Evolutionary conservation across 2,888 invertebrate genomes (phyloP), one percentile per base, ranked within the genome.

Genomic region (Tricholauxania praeusta): DNA sequence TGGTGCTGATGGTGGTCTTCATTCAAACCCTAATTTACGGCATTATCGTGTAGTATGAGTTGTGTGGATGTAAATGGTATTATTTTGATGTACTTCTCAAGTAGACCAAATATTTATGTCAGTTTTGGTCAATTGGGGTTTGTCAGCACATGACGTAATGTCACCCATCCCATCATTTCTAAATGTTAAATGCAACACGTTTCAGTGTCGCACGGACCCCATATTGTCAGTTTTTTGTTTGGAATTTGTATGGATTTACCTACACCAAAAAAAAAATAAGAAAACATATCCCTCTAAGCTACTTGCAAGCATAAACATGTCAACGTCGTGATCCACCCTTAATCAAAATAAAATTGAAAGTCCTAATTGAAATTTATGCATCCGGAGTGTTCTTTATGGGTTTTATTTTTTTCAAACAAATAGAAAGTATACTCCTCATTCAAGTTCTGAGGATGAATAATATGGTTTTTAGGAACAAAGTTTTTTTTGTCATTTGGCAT

Each of bases 131-230:
- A 53, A 32, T 72, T 63, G 72, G 76, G 75, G 75, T 78, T 79
- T 77, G 75, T 78, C 72, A 76, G 78, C 78, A 77, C 76, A 78
- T 77, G 75, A 76, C 75, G 76, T 77, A 77, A 78, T 76, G 79
- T 78, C 75, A 66, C 3, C 62, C 59, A 57, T 14, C 59, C 59
- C 19, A 14, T 59, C 59, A 28, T 12, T 15, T 22, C 55, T 55
- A 14, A 60, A 60, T 60, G 12, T 15, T 77, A 78, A 79, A 79
- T 82, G 81, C 80, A 82, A 84, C 84, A 84, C 83, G 84, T 84
- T 83, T 83, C 82, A 39, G 10, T 39, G 39, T 14, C 22, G 55
- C 28, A 28, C 32, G 59, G 59, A 60, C 59, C 59, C 59, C 59
- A 60, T 60, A 32, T 60, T 60, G 59, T 60, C 59, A 60, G 39